phyloP scores from a whole-genome alignment of 1,140 invertebrate genomes.

The Lepidurus arcticus region DNA sequence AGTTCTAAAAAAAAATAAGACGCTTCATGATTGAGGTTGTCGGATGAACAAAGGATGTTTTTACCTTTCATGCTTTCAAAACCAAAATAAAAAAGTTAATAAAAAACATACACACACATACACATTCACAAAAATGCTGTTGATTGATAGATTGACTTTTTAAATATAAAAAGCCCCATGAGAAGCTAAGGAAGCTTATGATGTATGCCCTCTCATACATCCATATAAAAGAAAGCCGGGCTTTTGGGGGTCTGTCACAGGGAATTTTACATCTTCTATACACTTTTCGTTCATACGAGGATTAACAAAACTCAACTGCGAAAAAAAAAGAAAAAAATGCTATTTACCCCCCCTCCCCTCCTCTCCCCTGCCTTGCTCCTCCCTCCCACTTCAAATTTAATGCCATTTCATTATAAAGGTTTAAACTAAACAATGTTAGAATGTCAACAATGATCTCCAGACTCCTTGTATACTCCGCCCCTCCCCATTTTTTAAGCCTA shows the following conservation, averaged over 20 bases:
- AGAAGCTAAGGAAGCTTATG: neutral
- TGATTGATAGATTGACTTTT: neutral
- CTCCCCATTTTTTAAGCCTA: constrained; percentile 11
- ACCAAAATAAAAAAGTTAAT: neutral
- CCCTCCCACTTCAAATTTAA: constrained; percentile 16
- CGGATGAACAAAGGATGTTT: constrained; percentile 11
- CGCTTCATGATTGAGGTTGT: neutral
- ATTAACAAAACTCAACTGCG: neutral
- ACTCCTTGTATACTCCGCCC: constrained; percentile 15
- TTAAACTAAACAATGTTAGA: neutral
- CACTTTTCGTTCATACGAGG: neutral
- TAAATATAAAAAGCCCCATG: neutral
- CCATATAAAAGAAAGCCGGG: neutral
- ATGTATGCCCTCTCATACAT: neutral
- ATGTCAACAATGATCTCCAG: neutral
- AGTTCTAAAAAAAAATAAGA: neutral
- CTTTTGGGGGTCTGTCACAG: constrained; percentile 5
- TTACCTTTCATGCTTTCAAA: constrained; percentile 20
- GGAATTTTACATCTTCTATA: neutral
- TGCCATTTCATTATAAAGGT: neutral
- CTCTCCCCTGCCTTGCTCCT: neutral
- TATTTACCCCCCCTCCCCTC: neutral
- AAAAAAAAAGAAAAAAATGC: neutral
- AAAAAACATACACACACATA: neutral
- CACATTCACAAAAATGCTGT: neutral